Evolutionary conservation across 2,888 invertebrate species (phyloP).

Genomic region (Drosophila villosipedis): DNA sequence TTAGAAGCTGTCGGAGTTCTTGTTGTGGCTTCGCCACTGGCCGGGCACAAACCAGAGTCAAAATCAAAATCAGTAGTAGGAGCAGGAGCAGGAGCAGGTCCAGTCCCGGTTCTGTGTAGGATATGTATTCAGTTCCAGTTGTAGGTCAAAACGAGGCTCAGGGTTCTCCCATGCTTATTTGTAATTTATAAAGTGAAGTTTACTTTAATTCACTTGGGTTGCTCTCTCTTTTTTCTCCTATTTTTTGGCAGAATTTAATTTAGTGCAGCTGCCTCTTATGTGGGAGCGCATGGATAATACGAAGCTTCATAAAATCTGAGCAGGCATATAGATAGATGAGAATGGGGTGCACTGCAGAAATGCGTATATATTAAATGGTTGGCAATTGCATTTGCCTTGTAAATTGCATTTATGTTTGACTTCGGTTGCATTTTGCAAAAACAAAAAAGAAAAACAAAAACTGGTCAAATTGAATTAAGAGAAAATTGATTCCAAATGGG

Average conservation of each 20-base stretch:
- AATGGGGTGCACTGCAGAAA: conserved; percentile 6
- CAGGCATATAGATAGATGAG: conserved; percentile 20
- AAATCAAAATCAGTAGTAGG: background rate
- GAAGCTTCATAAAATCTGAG: conserved; percentile 58
- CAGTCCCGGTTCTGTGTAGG: conserved; percentile 1
- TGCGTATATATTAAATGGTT: conserved; percentile 57
- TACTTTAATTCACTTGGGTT: conserved; percentile 57
- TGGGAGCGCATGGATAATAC: conserved; percentile 47
- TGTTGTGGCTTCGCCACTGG: conserved; percentile 60
- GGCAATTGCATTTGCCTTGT: conserved; percentile 61
- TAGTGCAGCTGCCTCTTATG: conserved; percentile 42
- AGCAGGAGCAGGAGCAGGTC: conserved; percentile 14
- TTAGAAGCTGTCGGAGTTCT: conserved; percentile 60
- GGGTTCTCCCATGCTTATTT: conserved; percentile 64
- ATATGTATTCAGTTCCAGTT: conserved; percentile 26
- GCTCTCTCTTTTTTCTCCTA: conserved; percentile 6
- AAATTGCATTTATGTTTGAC: conserved; percentile 61
- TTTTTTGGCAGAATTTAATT: conserved; percentile 57
- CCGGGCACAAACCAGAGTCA: conserved; percentile 31
- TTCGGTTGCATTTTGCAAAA: conserved; percentile 29
- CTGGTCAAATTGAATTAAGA: conserved; percentile 35
- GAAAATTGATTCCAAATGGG: conserved; percentile 35
- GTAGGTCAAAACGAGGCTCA: conserved; percentile 29
- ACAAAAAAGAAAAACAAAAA: background rate
- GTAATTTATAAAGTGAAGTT: conserved; percentile 78